Evolutionary conservation across 1,140 invertebrate genomes (phyloP).

Genomic region (Periplaneta americana): DNA sequence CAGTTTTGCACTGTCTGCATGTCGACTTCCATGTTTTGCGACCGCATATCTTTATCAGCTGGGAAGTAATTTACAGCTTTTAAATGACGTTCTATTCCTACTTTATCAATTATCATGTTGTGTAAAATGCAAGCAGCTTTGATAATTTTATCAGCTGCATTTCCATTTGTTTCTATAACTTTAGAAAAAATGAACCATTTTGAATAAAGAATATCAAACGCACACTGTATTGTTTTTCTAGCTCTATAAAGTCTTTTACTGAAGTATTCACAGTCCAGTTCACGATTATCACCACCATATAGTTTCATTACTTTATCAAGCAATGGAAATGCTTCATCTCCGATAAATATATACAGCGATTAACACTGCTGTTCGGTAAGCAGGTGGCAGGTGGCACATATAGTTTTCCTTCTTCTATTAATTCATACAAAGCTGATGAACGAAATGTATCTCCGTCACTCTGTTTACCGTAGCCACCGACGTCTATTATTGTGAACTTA

Average conservation of each 20-base stretch:
- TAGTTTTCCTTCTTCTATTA: not conserved
- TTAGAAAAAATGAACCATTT: not conserved
- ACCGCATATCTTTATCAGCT: too few species aligned
- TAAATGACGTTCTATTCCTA: too few species aligned
- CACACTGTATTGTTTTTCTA: not conserved
- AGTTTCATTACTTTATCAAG: not conserved
- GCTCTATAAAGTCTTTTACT: not conserved
- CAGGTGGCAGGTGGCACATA: not conserved
- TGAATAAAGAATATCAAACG: not conserved
- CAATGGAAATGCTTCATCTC: not conserved
- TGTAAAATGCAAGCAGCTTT: not conserved
- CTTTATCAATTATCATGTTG: not conserved
- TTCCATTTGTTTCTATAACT: not conserved
- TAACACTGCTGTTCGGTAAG: not conserved
- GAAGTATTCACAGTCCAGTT: not conserved
- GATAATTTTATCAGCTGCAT: not conserved
- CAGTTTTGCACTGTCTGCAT: too few species aligned
- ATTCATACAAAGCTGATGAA: not conserved
- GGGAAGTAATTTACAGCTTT: too few species aligned
- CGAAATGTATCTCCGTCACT: not conserved
- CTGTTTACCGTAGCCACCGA: conserved; percentile 23
- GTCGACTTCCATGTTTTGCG: too few species aligned
- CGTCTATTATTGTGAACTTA: conserved; percentile 31
- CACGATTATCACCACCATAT: not conserved
- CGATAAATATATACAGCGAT: not conserved